Evolutionary conservation across 2,888 invertebrate genomes (phyloP), one percentile per base, ranked within the genome.

Genomic region (Drosophila macrospina): DNA sequence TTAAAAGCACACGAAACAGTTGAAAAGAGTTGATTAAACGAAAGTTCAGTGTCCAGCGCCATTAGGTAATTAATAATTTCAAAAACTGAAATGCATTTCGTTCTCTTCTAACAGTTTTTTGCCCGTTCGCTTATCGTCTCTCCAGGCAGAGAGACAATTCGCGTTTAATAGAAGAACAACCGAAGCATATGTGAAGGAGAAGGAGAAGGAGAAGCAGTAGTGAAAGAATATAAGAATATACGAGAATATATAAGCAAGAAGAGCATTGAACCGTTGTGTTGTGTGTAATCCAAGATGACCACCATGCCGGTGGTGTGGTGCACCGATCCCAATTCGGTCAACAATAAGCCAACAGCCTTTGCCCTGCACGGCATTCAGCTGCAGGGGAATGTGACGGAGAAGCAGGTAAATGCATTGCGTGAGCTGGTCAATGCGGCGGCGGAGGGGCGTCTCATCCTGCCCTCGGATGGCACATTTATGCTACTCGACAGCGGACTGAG

Each of bases 261-360:
- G 67, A 36, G 54, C 67, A 61, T 66, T 74, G 56, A 77, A 62
- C 61, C 50, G 56, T 7, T 8, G 24, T 28, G 39, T 41, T 30
- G 55, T 32, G 55, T 32, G 20, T 45, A 51, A 44, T 47, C 36
- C 28, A 89, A 42, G 66, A 92, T 92, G 92, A 86, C 92, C 70
- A 88, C 92, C 72, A 92, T 92, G 90, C 92, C 92, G 36, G 92
- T 92, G 52, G 92, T 92, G 52, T 92, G 92, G 92, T 92, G 92
- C 72, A 91, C 92, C 70, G 92, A 92, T 86, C 92, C 92, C 36
- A 92, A 92, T 77, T 92, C 92, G 87, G 91, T 91, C 47, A 92
- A 91, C 78, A 91, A 91, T 64, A 92, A 92, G 66, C 92, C 92
- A 16, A 91, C 91, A 30, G 92, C 92, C 48, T 92, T 92, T 72